A percentile compares a stretch with the other conserved stretches of the same genome.
Conservation (phyloP, 2,113 vertebrate genomes). For the Pseudorasbora parva region DNA sequence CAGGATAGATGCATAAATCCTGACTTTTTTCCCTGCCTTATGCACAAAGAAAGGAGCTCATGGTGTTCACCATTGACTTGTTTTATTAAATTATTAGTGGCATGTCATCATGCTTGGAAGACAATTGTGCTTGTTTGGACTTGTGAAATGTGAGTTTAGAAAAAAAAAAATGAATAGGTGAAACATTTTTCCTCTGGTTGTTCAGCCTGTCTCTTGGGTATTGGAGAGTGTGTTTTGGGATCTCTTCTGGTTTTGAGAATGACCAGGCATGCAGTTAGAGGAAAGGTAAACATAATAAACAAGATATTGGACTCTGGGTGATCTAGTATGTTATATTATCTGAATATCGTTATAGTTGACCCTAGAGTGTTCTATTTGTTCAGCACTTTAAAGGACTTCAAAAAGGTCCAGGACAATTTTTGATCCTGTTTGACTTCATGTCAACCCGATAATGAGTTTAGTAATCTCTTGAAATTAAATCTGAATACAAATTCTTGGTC, state of each 20-base stretch:
- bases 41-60: conserved; percentile 18
- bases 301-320: background rate
- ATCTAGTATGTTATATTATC: background rate
- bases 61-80: background rate
- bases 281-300: background rate
- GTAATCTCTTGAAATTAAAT: background rate
- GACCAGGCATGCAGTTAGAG: background rate
- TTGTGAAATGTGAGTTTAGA: conserved; percentile 19
- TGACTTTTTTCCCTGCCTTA: background rate
- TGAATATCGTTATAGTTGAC: background rate
- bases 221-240: conserved; percentile 14
- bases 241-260: background rate
- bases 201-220: conserved; percentile 64
- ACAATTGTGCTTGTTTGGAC: background rate
- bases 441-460: background rate
- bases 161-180: background rate
- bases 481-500: background rate
- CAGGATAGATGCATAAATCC: background rate
- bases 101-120: background rate
- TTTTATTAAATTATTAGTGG: background rate
- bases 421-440: background rate
- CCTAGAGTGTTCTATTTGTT: background rate
- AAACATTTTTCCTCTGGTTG: conserved; percentile 13
- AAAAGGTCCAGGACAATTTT: background rate
- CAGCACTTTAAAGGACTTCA: background rate